Conservation (phyloP, 2,888 invertebrate genomes). For the Sesia bembeciformis region DNA sequence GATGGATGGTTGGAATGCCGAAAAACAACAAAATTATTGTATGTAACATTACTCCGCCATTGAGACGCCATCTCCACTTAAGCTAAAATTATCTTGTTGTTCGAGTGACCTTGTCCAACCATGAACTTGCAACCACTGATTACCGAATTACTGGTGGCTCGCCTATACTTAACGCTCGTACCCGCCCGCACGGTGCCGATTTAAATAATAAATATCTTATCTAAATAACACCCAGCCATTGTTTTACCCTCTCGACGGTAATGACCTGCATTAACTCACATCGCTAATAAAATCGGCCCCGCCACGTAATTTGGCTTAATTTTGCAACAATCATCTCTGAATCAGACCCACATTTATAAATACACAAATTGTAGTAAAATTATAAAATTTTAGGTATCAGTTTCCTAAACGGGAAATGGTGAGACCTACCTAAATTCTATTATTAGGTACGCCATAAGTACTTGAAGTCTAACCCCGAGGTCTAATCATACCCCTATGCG, state of each 20-base stretch:
- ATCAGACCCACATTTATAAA: slow-evolving; percentile 40
- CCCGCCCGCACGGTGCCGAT: slow-evolving; percentile 33
- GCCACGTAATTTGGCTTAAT: slow-evolving; percentile 61
- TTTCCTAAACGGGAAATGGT: slow-evolving; percentile 22
- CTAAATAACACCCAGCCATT: slow-evolving; percentile 67
- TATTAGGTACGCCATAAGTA: no score
- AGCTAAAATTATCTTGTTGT: slow-evolving; percentile 42
- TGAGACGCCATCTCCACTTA: neutral
- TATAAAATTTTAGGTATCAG: slow-evolving; percentile 15
- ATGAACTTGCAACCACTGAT: slow-evolving; percentile 58
- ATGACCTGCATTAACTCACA: slow-evolving; percentile 61
- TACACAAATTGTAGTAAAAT: slow-evolving; percentile 31
- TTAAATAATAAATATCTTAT: slow-evolving; percentile 73
- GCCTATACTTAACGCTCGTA: slow-evolving; percentile 62
- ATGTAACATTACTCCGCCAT: neutral
- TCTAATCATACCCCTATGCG: no score
- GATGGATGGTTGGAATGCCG: no score
- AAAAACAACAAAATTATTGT: no score
- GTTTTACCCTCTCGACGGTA: slow-evolving; percentile 52
- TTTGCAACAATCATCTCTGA: slow-evolving; percentile 57
- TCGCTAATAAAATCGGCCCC: slow-evolving; percentile 69
- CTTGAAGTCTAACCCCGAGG: no score
- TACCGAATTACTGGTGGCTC: slow-evolving; percentile 66
- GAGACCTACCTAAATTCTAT: slow-evolving; percentile 10
- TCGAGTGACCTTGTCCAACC: slow-evolving; percentile 53